These are phyloP conservation scores for Cyphomyrus plagiostoma DNA, from an alignment of 2,113 vertebrate genomes.

Conservation along the genomic window DNA sequence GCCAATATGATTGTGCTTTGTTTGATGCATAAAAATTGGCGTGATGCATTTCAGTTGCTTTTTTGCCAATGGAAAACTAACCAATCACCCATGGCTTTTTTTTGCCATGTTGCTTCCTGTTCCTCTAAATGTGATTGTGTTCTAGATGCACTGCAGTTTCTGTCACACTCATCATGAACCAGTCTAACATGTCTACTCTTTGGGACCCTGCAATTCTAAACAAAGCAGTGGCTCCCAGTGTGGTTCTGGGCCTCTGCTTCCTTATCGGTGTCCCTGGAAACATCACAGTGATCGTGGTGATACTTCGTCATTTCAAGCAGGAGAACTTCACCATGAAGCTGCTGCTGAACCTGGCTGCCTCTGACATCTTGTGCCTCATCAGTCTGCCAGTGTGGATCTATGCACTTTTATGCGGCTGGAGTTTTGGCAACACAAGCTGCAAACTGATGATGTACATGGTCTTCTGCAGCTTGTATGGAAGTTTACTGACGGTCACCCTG, in stretches of 20 bases:
- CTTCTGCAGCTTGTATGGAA: slow-evolving; percentile 51
- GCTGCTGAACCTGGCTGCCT: slow-evolving; percentile 57
- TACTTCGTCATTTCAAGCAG: background rate
- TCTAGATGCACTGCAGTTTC: background rate
- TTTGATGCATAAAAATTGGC: background rate
- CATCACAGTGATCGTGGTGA: background rate
- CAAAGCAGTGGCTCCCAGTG: background rate
- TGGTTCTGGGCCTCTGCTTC: slow-evolving; percentile 6
- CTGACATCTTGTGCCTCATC: slow-evolving; percentile 55
- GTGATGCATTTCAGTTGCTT: background rate
- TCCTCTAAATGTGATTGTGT: background rate
- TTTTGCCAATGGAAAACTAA: background rate
- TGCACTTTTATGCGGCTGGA: background rate
- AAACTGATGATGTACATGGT: slow-evolving; percentile 45
- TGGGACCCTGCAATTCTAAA: background rate
- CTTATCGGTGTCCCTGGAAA: slow-evolving; percentile 9
- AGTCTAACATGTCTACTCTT: background rate
- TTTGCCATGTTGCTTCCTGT: background rate
- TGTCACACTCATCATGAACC: background rate
- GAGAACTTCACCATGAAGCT: slow-evolving; percentile 33
- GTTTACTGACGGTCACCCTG: slow-evolving; percentile 49
- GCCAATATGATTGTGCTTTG: background rate
- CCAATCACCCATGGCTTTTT: background rate
- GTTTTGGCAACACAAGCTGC: slow-evolving; percentile 37
- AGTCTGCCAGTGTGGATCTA: slow-evolving; percentile 63